Conservation (phyloP, 2,113 vertebrate genomes). For the Ibidorhyncha struthersii region DNA sequence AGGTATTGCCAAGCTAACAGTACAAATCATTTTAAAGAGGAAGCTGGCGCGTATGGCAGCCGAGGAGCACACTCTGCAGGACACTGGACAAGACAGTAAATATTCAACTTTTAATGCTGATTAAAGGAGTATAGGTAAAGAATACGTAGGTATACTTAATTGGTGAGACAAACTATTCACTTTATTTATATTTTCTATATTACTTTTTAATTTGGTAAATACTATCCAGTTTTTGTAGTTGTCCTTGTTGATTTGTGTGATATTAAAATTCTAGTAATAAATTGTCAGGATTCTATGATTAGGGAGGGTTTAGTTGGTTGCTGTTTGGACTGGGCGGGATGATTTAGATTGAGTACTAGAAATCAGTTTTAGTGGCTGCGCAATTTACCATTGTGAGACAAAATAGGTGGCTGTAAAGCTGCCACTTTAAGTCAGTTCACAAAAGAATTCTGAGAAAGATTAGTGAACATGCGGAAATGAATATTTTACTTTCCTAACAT, state of each 20-base stretch:
- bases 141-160: slow-evolving; percentile 99
- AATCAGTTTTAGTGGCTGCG: slow-evolving; percentile 80
- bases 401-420: slow-evolving; percentile 80
- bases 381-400: slow-evolving; percentile 77
- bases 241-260: slow-evolving; percentile 89
- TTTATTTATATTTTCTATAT: slow-evolving; percentile 92
- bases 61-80: slow-evolving; percentile 98
- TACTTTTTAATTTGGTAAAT: slow-evolving; percentile 89
- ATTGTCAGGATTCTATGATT: slow-evolving; percentile 76
- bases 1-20: slow-evolving; percentile 91
- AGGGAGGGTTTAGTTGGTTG: slow-evolving; percentile 88
- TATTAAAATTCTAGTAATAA: slow-evolving; percentile 85
- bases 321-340: slow-evolving; percentile 87
- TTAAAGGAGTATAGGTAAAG: slow-evolving; percentile 99
- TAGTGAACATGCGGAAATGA: slow-evolving; percentile 71
- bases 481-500: slow-evolving; percentile 87
- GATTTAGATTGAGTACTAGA: slow-evolving; percentile 79
- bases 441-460: slow-evolving; percentile 79
- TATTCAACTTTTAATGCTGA: slow-evolving; percentile 99
- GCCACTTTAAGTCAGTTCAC: slow-evolving; percentile 80
- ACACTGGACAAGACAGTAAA: slow-evolving; percentile 99
- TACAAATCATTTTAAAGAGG: slow-evolving; percentile 96
- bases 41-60: slow-evolving; percentile 91
- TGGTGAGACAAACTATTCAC: slow-evolving; percentile 99
- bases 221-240: slow-evolving; percentile 88